Evolutionary conservation across 2,888 invertebrate genomes (phyloP), one percentile per base, ranked within the genome.

Genomic region (Thyatira batis): DNA sequence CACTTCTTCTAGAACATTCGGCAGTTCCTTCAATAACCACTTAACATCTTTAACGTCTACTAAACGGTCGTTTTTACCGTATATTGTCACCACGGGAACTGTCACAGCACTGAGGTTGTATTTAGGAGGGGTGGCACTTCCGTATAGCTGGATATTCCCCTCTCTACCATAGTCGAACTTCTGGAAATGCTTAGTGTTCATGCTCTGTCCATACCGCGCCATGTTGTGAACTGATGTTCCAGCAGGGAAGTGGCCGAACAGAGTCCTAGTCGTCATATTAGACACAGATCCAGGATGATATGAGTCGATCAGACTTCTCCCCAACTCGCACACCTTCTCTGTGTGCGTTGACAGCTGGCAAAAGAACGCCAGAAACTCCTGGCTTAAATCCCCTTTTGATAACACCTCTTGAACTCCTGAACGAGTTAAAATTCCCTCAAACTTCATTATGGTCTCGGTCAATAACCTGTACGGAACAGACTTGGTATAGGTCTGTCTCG

Each of bases 11-110:
- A 93, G 61, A 1, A 93, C 90, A 65, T 93, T 93, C 0, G 94
- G 94, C 21, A 96, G 76, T 52, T 89, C 79, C 0, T 76, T 69
- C 21, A 92, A 78, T 57, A 95, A 70, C 69, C 92, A 92, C 33
- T 89, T 69, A 0, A 94, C 92, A 51, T 95, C 95, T 70, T 85
- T 80, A 0, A 87, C 78, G 93, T 93, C 68, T 93, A 87, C 93
- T 89, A 94, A 75, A 93, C 95, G 69, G 92, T 94, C 88, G 44
- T 84, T 84, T 8, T 60, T 66, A 0, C 89, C 89, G 51, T 86
- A 86, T 27, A 89, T 66, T 4, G 76, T 61, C 2, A 89, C 65
- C 1, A 81, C 63, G 3, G 89, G 89, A 0, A 73, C 68, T 0
- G 68, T 73, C 10, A 78, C 76, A 1, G 83, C 82, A 55, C 63